A percentile compares a stretch with the other conserved stretches of the same genome.
phyloP scores from a whole-genome alignment of 2,113 vertebrate species.

The Bucco capensis region DNA sequence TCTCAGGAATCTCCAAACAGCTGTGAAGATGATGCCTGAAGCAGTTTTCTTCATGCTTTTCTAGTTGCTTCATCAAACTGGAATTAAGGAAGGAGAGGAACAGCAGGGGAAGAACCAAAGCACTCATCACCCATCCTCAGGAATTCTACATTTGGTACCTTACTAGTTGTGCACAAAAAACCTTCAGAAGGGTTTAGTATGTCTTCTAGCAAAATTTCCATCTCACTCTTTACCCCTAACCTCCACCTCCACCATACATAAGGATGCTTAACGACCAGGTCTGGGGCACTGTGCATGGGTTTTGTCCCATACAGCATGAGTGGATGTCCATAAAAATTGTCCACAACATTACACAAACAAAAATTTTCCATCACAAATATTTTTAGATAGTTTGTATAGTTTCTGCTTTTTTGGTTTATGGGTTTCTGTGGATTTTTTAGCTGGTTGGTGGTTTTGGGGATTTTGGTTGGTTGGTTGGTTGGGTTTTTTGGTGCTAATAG shows the following conservation, averaged over 20 bases:
- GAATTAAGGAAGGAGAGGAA: neutral
- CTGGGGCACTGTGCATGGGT: neutral
- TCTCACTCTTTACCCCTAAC: neutral
- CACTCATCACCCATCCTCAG: neutral
- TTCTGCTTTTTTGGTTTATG: neutral
- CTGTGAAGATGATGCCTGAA: neutral
- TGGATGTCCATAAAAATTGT: neutral
- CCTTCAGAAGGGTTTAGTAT: neutral
- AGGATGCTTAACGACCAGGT: neutral
- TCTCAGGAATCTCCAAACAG: neutral
- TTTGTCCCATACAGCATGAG: fast-evolving
- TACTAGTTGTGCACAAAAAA: neutral
- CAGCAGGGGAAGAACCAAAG: neutral
- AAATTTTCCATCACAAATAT: neutral
- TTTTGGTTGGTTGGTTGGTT: too few relatives aligned
- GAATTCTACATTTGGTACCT: neutral
- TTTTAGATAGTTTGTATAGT: neutral
- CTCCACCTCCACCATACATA: neutral
- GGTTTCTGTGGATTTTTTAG: too few relatives aligned
- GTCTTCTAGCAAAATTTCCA: neutral
- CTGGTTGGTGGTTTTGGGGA: too few relatives aligned
- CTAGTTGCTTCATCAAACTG: neutral
- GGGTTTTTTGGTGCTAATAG: neutral
- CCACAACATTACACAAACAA: neutral
- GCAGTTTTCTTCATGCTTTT: fast-evolving